These are phyloP conservation scores for Thaumatotibia leucotreta DNA, from an alignment of 1,140 invertebrate genomes.

Conservation along the genomic window DNA sequence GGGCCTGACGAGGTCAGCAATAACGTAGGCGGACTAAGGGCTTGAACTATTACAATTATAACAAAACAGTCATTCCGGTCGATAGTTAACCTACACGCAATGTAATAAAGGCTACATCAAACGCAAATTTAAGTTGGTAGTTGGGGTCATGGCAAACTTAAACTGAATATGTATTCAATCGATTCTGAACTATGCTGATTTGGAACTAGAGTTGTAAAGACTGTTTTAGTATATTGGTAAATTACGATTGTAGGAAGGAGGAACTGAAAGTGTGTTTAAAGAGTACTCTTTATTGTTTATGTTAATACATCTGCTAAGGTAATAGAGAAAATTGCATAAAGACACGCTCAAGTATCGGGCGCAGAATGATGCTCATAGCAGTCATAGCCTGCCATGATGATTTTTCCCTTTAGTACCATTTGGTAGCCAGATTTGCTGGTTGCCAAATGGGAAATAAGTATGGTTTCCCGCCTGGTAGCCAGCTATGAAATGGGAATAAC, in stretches of 20 bases:
- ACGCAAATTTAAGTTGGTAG: background rate
- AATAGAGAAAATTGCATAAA: background rate
- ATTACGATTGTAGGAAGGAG: background rate
- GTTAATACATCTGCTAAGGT: background rate
- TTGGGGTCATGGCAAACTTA: background rate
- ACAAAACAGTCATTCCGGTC: constrained; percentile 21
- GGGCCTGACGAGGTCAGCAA: constrained; percentile 18
- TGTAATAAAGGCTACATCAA: background rate
- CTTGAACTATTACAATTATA: constrained; percentile 15
- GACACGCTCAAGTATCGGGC: background rate
- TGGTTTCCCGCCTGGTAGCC: no score
- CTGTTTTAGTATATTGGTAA: background rate
- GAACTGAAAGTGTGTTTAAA: background rate
- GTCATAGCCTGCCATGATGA: no score
- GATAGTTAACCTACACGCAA: constrained; percentile 19
- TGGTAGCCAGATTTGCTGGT: no score
- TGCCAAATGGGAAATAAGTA: no score
- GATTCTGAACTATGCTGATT: background rate
- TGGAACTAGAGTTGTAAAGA: background rate
- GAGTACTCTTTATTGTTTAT: background rate
- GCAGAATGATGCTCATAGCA: no score
- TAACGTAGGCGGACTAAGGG: constrained; percentile 34
- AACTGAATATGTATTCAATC: background rate
- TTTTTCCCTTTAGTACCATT: no score
- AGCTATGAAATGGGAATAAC: no score